phyloP scores from a whole-genome alignment of 1,140 invertebrate species.

The Drosophila miranda region DNA sequence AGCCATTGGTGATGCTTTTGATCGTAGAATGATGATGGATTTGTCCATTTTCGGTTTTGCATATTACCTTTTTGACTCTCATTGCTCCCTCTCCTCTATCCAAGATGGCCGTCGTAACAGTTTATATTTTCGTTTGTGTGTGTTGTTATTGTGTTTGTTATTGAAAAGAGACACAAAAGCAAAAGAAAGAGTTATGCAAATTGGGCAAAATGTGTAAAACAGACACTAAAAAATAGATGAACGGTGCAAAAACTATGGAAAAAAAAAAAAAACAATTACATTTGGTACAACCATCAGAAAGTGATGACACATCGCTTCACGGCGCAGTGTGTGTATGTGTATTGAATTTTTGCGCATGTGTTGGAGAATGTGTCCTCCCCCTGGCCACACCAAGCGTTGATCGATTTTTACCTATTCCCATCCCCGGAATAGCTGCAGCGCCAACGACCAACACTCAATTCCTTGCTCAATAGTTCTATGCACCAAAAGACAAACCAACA shows the following conservation, averaged over 20 bases:
- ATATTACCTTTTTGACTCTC: slow-evolving; percentile 58
- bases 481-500: slow-evolving; percentile 24
- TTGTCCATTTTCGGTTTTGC: slow-evolving; percentile 59
- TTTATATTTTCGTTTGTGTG: slow-evolving; percentile 66
- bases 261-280: slow-evolving; percentile 52
- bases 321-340: slow-evolving; percentile 41
- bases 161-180: slow-evolving; percentile 59
- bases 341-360: slow-evolving; percentile 66
- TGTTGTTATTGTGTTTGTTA: slow-evolving; percentile 74
- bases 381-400: slow-evolving; percentile 42
- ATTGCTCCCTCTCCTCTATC: slow-evolving; percentile 51
- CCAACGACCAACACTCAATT: slow-evolving; percentile 26
- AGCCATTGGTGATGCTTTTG: slow-evolving; percentile 2
- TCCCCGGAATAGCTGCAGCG: slow-evolving; percentile 14
- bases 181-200: slow-evolving; percentile 70
- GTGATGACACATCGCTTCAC: slow-evolving; percentile 67
- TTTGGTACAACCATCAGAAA: slow-evolving; percentile 63
- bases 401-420: slow-evolving; percentile 68
- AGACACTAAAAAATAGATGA: slow-evolving; percentile 18
- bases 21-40: slow-evolving; percentile 39
- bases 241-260: slow-evolving; percentile 20
- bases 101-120: slow-evolving; percentile 80
- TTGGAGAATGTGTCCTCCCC: slow-evolving; percentile 51
- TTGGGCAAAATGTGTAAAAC: slow-evolving; percentile 48
- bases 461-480: slow-evolving; percentile 45